These are phyloP conservation scores for Isotomurus palustris DNA, from an alignment of 2,888 invertebrate genomes.

Conservation along the genomic window DNA sequence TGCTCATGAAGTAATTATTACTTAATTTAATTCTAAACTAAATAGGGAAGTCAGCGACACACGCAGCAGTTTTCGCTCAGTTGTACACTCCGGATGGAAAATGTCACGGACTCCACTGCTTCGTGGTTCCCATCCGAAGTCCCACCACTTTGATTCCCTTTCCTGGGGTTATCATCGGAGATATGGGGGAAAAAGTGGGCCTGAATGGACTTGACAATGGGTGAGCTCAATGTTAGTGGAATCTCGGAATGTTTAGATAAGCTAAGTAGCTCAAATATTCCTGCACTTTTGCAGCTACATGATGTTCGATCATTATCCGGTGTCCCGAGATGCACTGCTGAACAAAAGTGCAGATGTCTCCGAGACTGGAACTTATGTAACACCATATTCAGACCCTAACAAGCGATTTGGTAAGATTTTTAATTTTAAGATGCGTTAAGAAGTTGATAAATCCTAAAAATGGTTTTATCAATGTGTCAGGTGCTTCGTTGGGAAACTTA, in stretches of 20 bases:
- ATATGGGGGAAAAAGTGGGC: constrained; percentile 89
- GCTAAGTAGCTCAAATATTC: no score
- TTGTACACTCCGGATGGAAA: constrained; percentile 71
- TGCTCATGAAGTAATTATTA: no score
- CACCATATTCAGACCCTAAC: constrained; percentile 82
- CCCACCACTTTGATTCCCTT: constrained; percentile 69
- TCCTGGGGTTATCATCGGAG: constrained; percentile 83
- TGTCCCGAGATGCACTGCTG: constrained; percentile 76
- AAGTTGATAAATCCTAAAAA: not conserved
- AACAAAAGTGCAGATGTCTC: constrained; percentile 87
- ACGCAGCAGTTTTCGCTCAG: constrained; percentile 84
- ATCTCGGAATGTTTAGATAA: no score
- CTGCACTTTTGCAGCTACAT: constrained; percentile 52
- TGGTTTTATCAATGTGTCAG: constrained; percentile 30
- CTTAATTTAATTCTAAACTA: not conserved
- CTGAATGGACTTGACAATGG: constrained; percentile 91
- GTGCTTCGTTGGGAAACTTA: constrained; percentile 41
- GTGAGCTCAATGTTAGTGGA: constrained; percentile 49
- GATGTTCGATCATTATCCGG: constrained; percentile 79
- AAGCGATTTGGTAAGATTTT: constrained; percentile 63
- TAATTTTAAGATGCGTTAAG: not conserved
- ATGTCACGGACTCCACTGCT: constrained; percentile 81
- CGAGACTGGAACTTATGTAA: constrained; percentile 74
- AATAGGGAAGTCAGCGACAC: constrained; percentile 66
- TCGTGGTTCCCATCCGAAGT: constrained; percentile 79